These are phyloP conservation scores for Hemicrepidius hirtus DNA, from an alignment of 2,888 invertebrate genomes.

Conservation along the genomic window DNA sequence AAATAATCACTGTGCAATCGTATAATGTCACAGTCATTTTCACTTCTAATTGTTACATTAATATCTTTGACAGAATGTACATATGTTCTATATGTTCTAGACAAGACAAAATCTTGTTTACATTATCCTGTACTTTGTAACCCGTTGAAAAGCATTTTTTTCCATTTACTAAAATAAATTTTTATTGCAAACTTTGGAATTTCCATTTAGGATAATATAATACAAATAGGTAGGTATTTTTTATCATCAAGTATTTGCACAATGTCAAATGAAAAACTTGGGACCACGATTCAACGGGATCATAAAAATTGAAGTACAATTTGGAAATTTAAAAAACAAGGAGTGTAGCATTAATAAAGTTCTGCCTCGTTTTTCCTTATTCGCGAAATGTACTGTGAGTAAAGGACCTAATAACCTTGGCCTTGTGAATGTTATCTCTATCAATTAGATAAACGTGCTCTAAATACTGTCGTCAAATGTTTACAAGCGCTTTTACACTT, in stretches of 20 bases:
- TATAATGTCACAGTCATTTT: no score
- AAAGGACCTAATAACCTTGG: constrained; percentile 59
- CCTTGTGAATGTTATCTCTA: constrained; percentile 58
- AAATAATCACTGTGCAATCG: no score
- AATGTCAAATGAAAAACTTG: constrained; percentile 28
- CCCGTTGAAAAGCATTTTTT: no score
- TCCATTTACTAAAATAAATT: no score
- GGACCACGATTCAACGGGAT: background rate
- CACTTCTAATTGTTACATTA: no score
- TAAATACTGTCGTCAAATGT: constrained; percentile 55
- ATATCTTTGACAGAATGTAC: no score
- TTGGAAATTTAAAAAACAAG: background rate
- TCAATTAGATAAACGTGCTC: constrained; percentile 57
- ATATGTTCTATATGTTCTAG: no score
- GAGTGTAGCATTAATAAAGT: background rate
- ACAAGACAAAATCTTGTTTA: no score
- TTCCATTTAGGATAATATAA: no score
- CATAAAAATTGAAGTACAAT: constrained; percentile 14
- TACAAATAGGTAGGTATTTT: background rate
- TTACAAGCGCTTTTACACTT: constrained; percentile 20
- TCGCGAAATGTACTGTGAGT: constrained; percentile 40
- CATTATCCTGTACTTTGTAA: no score
- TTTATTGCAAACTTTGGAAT: no score
- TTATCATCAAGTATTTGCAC: constrained; percentile 11
- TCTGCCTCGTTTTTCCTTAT: constrained; percentile 32